Percentiles rank a stretch among this genome's conserved stretches.
Evolutionary conservation across 2,888 invertebrate genomes (phyloP).

Genomic region (Hybos culiciformis): DNA sequence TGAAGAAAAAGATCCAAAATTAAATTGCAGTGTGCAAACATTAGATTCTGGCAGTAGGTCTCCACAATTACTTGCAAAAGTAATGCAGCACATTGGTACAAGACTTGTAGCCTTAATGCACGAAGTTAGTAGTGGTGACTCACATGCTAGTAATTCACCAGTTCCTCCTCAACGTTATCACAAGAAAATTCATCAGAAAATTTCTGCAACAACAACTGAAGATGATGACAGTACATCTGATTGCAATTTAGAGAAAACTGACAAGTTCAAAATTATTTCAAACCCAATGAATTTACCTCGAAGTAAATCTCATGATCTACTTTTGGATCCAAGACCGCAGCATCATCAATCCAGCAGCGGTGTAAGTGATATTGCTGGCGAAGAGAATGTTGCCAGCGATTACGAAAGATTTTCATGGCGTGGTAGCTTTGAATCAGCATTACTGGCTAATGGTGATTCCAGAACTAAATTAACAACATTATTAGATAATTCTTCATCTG

Average conservation of each 20-base stretch:
- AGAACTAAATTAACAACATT: slow-evolving; percentile 57
- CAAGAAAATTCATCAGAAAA: slow-evolving; percentile 41
- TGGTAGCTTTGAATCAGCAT: slow-evolving; percentile 83
- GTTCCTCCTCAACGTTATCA: slow-evolving; percentile 42
- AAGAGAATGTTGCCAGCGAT: slow-evolving; percentile 66
- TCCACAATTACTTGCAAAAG: slow-evolving; percentile 76
- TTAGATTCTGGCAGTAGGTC: slow-evolving; percentile 47
- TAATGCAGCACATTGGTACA: slow-evolving; percentile 84
- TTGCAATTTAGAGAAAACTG: slow-evolving; percentile 19
- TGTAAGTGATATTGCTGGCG: slow-evolving; percentile 40
- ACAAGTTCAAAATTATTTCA: not conserved
- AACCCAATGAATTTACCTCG: slow-evolving; percentile 46
- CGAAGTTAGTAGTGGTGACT: slow-evolving; percentile 69
- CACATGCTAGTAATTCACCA: slow-evolving; percentile 47
- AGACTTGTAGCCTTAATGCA: slow-evolving; percentile 81
- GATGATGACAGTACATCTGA: slow-evolving; percentile 49
- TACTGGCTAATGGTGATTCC: slow-evolving; percentile 70
- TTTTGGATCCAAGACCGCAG: slow-evolving; percentile 42
- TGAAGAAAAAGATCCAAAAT: not conserved
- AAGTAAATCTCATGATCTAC: slow-evolving; percentile 69
- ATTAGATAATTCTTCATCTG: slow-evolving; percentile 49
- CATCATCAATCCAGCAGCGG: slow-evolving; percentile 39
- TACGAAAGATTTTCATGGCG: slow-evolving; percentile 85
- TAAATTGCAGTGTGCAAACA: slow-evolving; percentile 3
- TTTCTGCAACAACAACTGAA: slow-evolving; percentile 37